A percentile compares a stretch with the other conserved stretches of the same genome.
These are phyloP conservation scores for Arnoldichthys spilopterus DNA, from an alignment of 2,797 vertebrate species.

Conservation along the genomic window DNA sequence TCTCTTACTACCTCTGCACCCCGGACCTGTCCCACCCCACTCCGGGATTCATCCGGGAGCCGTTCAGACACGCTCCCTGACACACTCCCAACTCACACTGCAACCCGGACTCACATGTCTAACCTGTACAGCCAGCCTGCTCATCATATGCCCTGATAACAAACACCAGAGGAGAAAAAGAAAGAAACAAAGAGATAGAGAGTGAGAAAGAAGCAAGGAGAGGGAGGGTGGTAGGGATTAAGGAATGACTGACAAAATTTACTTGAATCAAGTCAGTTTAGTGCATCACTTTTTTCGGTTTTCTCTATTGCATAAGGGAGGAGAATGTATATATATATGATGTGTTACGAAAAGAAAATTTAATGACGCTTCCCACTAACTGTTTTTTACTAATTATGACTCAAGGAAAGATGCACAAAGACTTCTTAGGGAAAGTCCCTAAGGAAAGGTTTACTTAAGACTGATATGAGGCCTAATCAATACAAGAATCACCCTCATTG, in stretches of 20 bases:
- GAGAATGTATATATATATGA: no score
- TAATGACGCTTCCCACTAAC: no score
- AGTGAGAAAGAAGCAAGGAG: not conserved
- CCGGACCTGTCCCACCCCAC: conserved; percentile 51
- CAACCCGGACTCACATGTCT: conserved; percentile 51
- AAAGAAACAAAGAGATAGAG: not conserved
- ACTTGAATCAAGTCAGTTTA: no score
- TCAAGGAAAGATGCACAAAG: not conserved
- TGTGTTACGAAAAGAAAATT: no score
- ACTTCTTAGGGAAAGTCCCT: not conserved
- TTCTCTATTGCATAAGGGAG: no score
- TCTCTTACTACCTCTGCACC: conserved; percentile 46
- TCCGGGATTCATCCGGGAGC: conserved; percentile 57
- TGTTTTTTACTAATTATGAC: no score
- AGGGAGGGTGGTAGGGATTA: not conserved
- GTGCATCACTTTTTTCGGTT: no score
- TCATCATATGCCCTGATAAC: conserved; percentile 37
- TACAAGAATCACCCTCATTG: not conserved
- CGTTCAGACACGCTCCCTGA: conserved; percentile 51
- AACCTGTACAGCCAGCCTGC: conserved; percentile 55
- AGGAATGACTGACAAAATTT: not conserved
- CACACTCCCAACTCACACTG: not conserved
- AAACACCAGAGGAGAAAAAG: conserved; percentile 22
- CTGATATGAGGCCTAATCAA: not conserved
- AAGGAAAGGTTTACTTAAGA: not conserved